Evolutionary conservation across 2,113 vertebrate species (phyloP).

Genomic region (Lontra canadensis): DNA sequence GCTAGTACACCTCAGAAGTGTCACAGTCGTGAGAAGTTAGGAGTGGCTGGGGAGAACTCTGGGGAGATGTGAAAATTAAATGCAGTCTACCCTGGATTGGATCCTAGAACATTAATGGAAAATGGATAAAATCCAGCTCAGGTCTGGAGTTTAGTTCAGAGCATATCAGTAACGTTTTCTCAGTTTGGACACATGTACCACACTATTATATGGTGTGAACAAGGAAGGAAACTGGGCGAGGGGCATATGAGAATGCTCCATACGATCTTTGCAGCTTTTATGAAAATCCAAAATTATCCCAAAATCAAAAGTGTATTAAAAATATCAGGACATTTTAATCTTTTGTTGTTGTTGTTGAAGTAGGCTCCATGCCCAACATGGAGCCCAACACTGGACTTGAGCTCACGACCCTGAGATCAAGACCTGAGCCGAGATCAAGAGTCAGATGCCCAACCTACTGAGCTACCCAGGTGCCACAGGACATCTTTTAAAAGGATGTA

Average conservation of each 20-base stretch:
- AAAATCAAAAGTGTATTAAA: neutral
- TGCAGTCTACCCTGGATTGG: neutral
- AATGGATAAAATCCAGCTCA: neutral
- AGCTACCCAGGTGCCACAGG: neutral
- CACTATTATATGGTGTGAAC: neutral
- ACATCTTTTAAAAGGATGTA: neutral
- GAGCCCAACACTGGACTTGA: neutral
- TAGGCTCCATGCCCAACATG: neutral
- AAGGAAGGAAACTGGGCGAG: neutral
- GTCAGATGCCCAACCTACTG: neutral
- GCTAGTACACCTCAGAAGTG: neutral
- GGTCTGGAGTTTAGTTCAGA: neutral
- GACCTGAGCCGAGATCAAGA: neutral
- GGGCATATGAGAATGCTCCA: neutral
- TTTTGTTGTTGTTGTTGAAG: neutral
- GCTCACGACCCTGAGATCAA: neutral
- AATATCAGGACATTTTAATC: neutral
- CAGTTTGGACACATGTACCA: neutral
- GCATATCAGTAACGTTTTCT: neutral
- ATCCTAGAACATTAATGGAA: neutral
- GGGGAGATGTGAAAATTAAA: neutral
- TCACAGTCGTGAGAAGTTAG: neutral
- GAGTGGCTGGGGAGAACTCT: neutral
- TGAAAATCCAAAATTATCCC: conserved; percentile 16
- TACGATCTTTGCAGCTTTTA: neutral